A percentile compares a stretch with the other conserved stretches of the same genome.
phyloP scores from a whole-genome alignment of 2,113 vertebrate species.

The Loxodonta africana region DNA sequence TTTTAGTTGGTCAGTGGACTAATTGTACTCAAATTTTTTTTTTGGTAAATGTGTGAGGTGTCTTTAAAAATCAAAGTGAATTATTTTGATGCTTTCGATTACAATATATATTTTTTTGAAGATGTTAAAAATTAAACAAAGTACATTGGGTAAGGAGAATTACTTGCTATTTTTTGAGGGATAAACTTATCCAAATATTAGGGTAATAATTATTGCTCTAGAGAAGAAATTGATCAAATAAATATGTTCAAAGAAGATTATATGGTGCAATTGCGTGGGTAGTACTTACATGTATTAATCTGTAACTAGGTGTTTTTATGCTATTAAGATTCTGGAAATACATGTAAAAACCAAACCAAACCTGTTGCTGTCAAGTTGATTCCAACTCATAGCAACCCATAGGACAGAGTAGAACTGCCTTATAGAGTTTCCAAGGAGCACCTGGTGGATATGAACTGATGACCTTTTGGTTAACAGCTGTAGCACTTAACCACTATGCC shows the following conservation, averaged over 20 bases:
- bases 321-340: neutral
- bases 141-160: neutral
- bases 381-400: no score
- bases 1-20: neutral
- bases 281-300: neutral
- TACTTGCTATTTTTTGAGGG: neutral
- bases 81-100: neutral
- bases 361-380: no score
- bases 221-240: constrained; percentile 3
- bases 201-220: neutral
- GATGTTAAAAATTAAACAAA: neutral
- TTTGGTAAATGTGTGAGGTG: neutral
- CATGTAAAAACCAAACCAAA: no score
- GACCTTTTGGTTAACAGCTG: no score
- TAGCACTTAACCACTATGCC: no score
- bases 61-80: constrained; percentile 20
- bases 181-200: neutral
- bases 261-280: neutral
- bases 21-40: constrained; percentile 1
- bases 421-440: no score
- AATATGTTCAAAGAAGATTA: constrained; percentile 41
- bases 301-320: neutral
- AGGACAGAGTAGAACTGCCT: no score
- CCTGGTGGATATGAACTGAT: no score
- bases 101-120: constrained; percentile 9